These are phyloP conservation scores for Mythimna albipuncta DNA, from an alignment of 2,888 invertebrate genomes.

Conservation along the genomic window DNA sequence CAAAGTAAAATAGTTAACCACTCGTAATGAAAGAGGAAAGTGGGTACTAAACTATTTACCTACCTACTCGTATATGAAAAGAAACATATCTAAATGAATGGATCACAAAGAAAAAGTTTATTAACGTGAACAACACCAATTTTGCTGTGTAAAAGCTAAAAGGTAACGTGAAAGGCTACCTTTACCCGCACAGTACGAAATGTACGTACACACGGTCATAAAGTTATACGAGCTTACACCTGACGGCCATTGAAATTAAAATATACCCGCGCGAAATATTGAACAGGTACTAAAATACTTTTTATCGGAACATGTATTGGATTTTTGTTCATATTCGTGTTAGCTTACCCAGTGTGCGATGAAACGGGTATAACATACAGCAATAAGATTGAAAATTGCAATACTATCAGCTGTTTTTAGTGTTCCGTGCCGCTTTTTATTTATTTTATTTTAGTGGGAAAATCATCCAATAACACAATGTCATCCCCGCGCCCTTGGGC, in stretches of 20 bases:
- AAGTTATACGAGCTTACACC: conserved; percentile 54
- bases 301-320: conserved; percentile 28
- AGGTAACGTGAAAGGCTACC: conserved; percentile 55
- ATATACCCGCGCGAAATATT: conserved; percentile 40
- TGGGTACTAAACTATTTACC: conserved; percentile 12
- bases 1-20: conserved; percentile 20
- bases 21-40: conserved; percentile 8
- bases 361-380: neutral
- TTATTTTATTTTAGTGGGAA: too few species aligned
- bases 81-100: conserved; percentile 51
- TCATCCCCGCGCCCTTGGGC: too few species aligned
- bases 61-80: conserved; percentile 3
- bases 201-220: conserved; percentile 56
- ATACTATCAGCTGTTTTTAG: neutral
- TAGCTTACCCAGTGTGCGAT: neutral
- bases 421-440: too few species aligned
- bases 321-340: conserved; percentile 26
- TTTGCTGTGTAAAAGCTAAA: conserved; percentile 67
- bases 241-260: conserved; percentile 55
- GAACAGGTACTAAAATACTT: conserved; percentile 41
- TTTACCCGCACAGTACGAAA: conserved; percentile 43
- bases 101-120: conserved; percentile 71
- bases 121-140: conserved; percentile 69
- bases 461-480: too few species aligned
- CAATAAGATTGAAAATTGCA: too few species aligned